A percentile compares a stretch with the other conserved stretches of the same genome.
phyloP scores from a whole-genome alignment of 2,113 vertebrate species.

The Sardina pilchardus region DNA sequence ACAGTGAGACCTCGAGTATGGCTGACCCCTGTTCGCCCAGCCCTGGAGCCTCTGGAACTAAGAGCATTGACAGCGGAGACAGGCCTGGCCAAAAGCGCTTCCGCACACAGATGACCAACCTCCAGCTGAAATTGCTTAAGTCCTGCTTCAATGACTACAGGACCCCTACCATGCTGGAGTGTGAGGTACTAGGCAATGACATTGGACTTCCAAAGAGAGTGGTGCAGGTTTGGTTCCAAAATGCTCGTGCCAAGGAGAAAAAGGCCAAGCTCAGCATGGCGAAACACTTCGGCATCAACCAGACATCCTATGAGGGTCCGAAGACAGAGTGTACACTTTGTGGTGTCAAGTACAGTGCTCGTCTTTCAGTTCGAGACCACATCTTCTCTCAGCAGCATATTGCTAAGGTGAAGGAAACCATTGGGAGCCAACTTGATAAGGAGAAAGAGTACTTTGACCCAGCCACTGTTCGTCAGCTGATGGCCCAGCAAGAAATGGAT shows the following conservation, averaged over 20 bases:
- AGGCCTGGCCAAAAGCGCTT: slow-evolving; percentile 97
- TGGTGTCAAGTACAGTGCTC: slow-evolving; percentile 97
- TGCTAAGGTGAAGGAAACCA: slow-evolving; percentile 97
- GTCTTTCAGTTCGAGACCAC: slow-evolving; percentile 97
- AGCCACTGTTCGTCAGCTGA: slow-evolving; percentile 96
- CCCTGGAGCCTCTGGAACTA: slow-evolving; percentile 88
- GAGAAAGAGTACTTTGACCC: slow-evolving; percentile 99
- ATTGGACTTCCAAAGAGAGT: slow-evolving; percentile 99
- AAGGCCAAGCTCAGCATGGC: slow-evolving; percentile 99
- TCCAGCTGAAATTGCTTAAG: slow-evolving; percentile 97
- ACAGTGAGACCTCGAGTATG: slow-evolving; percentile 96
- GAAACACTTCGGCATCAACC: slow-evolving; percentile 99
- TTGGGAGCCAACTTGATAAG: slow-evolving; percentile 97
- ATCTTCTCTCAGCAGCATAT: slow-evolving; percentile 99
- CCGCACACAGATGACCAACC: slow-evolving; percentile 98
- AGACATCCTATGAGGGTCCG: slow-evolving; percentile 96
- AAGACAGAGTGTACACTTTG: slow-evolving; percentile 99
- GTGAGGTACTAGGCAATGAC: slow-evolving; percentile 98
- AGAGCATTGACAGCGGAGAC: slow-evolving; percentile 89
- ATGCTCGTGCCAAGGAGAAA: slow-evolving; percentile 97
- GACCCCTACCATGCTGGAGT: slow-evolving; percentile 98
- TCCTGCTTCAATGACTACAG: slow-evolving; percentile 98
- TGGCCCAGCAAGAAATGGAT: slow-evolving; percentile 99
- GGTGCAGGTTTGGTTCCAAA: slow-evolving; percentile 99
- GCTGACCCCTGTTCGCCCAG: slow-evolving; percentile 97